Evolutionary conservation across 2,113 vertebrate species (phyloP).

Genomic region (Tachuris rubrigastra): DNA sequence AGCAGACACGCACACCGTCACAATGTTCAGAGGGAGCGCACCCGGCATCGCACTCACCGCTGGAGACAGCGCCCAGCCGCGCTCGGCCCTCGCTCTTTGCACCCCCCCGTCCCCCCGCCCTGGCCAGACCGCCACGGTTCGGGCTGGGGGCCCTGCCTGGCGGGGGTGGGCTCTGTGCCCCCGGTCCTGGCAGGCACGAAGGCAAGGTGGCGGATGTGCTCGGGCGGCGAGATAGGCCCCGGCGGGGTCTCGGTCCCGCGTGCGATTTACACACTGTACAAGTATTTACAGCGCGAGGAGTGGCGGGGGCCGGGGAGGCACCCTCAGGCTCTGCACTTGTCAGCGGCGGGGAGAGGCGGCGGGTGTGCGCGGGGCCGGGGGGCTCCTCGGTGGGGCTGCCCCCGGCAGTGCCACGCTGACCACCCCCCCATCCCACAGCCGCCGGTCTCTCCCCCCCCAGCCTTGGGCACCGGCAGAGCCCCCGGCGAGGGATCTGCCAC

Average conservation of each 20-base stretch:
- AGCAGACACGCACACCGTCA: conserved; percentile 93
- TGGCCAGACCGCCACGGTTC: not conserved
- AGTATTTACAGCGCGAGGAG: conserved; percentile 88
- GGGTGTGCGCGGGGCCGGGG: not conserved
- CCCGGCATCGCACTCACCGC: conserved; percentile 89
- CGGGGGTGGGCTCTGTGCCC: conserved; percentile 75
- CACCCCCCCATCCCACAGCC: not conserved
- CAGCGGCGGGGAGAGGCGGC: not conserved
- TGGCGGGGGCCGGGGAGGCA: not conserved
- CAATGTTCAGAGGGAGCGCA: conserved; percentile 91
- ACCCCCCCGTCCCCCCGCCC: conserved; percentile 37
- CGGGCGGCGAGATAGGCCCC: conserved; percentile 76
- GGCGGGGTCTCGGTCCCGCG: conserved; percentile 62
- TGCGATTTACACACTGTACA: conserved; percentile 86
- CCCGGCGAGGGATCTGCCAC: not conserved
- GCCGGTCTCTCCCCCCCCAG: not conserved
- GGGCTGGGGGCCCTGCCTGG: conserved; percentile 65
- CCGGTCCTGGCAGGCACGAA: conserved; percentile 50
- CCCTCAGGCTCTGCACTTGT: conserved; percentile 33
- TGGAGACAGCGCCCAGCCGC: conserved; percentile 79
- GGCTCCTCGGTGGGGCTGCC: not conserved
- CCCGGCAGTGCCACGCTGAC: not conserved
- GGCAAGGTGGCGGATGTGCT: conserved; percentile 82
- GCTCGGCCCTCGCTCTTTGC: conserved; percentile 72
- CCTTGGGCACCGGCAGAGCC: not conserved